Evolutionary conservation across 2,113 vertebrate species (phyloP).

Genomic region (Anhinga anhinga): DNA sequence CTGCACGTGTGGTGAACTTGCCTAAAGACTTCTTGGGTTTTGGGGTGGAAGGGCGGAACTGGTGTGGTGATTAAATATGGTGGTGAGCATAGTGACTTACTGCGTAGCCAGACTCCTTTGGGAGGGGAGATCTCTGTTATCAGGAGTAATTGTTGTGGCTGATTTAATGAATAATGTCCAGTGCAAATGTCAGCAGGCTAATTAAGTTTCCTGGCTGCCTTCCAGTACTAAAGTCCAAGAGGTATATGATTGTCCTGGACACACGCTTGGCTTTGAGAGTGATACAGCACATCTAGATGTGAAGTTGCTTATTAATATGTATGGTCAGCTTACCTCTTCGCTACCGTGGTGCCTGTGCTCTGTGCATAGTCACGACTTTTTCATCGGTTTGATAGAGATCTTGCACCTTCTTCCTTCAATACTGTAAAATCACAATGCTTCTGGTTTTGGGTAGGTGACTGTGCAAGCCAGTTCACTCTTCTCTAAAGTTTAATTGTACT

Average conservation of each 20-base stretch:
- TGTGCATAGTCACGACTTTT: neutral
- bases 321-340: neutral
- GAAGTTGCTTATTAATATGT: neutral
- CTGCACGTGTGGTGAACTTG: neutral
- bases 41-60: neutral
- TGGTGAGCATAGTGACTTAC: neutral
- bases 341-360: neutral
- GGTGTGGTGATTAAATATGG: neutral
- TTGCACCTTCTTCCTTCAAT: neutral
- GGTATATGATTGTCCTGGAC: neutral
- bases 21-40: neutral
- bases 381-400: neutral
- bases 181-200: constrained; percentile 14
- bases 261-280: neutral
- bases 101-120: neutral
- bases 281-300: constrained; percentile 7
- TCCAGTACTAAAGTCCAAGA: neutral
- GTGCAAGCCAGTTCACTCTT: neutral
- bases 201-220: constrained; percentile 44
- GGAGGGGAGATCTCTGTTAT: neutral
- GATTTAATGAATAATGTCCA: constrained; percentile 1
- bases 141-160: neutral
- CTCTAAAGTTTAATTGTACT: neutral
- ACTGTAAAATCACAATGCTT: neutral
- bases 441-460: neutral